Base-by-base conservation (phyloP, 2,797 vertebrate genomes). In the Bryconaethiops microstoma region DNA sequence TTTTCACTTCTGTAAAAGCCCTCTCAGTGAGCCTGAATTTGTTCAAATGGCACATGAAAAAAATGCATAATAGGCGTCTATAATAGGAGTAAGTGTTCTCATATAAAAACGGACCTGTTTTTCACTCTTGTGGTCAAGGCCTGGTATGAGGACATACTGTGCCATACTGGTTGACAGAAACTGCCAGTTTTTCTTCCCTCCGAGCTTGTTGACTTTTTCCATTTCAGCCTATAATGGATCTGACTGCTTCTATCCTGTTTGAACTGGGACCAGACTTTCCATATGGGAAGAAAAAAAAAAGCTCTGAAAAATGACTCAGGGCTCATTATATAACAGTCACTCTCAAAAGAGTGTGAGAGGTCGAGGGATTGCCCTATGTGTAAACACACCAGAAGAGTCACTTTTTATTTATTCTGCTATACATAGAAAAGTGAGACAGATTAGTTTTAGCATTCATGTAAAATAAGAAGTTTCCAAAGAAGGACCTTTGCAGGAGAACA, bases 1-100 rank as follows among this genome's bases (percentile, higher is more conserved):
- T 62, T 80, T 45, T 74, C 23, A 67, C 48, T 77, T 71, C 68
- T 76, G 74, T 60, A 80, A 77, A 80, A 62, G 19, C 57, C 78
- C 12, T 14, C 25, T 10, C 63, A 64, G 2, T 60, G 82, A 50
- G 39, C 25, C 50, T 62, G 25, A 17, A 17, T 48, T 25, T 48
- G 57, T 72, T 54, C 48, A 80, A 74, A 63, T 48, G 42, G 72
- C 39, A 59, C 42, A 40, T 17, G 29, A 23, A 42, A 59, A 52
- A 55, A 6, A 67, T 48, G 19, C 21, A 45, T 69, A 77, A 73
- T 10, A 29, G 4, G 10, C 23, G 17, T 9, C 14, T 68, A 52
- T 77, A 67, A 55, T 45, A 50, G 48, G 59, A 13, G 42, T 35
- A 29, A 71, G 23, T 25, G 69, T 21, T 54, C 48, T 62, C 39